Conservation (phyloP, 2,888 invertebrate genomes). For the Drosophila monieri region DNA sequence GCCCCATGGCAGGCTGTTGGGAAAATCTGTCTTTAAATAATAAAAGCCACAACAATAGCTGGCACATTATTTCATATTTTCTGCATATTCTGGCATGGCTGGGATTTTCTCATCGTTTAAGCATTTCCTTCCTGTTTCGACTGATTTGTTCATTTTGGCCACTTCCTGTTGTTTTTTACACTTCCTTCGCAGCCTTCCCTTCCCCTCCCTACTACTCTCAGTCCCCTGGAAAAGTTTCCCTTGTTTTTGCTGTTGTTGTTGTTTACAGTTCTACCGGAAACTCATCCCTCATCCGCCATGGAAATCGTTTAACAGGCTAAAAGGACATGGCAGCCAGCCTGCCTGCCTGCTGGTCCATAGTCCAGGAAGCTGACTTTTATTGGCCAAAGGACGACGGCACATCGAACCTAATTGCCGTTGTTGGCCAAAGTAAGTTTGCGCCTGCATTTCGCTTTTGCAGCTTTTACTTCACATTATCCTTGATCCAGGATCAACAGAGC, state of each 20-base stretch:
- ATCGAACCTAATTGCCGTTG: slow-evolving; percentile 31
- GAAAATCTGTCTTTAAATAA: neutral
- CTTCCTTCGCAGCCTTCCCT: neutral
- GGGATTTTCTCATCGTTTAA: slow-evolving; percentile 64
- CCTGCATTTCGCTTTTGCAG: neutral
- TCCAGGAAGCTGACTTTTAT: slow-evolving; percentile 4
- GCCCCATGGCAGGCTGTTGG: too few relatives aligned
- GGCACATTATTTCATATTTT: slow-evolving; percentile 44
- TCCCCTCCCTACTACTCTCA: neutral
- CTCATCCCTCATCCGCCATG: slow-evolving; percentile 5
- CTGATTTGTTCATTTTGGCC: slow-evolving; percentile 55
- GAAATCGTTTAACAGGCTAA: slow-evolving; percentile 14
- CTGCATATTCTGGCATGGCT: slow-evolving; percentile 13
- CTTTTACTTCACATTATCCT: neutral
- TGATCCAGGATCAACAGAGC: neutral
- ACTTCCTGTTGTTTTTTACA: slow-evolving; percentile 55
- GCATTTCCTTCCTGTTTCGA: slow-evolving; percentile 69
- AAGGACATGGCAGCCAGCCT: neutral
- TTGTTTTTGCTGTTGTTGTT: slow-evolving; percentile 10
- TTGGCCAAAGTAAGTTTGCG: neutral
- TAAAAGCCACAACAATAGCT: slow-evolving; percentile 21
- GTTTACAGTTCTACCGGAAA: slow-evolving; percentile 7
- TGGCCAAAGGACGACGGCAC: slow-evolving; percentile 8
- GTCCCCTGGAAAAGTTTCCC: neutral
- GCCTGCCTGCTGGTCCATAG: neutral